Conservation (phyloP, 2,888 invertebrate genomes). For the Selenia dentaria region DNA sequence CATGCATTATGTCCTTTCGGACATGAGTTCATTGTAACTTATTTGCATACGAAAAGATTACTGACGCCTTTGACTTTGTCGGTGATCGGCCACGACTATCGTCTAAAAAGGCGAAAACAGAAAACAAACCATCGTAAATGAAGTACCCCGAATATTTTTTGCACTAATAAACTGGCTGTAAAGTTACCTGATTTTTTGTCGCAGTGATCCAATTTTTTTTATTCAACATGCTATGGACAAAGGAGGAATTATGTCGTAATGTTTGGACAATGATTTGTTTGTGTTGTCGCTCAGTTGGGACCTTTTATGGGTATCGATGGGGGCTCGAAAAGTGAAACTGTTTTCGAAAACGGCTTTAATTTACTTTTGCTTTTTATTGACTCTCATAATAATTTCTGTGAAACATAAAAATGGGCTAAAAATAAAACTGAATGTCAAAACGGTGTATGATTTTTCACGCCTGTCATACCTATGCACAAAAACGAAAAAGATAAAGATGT, state of each 20-base stretch:
- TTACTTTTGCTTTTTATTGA: constrained; percentile 42
- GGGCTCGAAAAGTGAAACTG: constrained; percentile 41
- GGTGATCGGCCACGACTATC: constrained; percentile 64
- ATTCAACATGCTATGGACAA: constrained; percentile 46
- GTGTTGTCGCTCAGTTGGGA: constrained; percentile 44
- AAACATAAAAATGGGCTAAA: constrained; percentile 13
- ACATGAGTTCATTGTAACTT: constrained; percentile 72
- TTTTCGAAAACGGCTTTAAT: constrained; percentile 35
- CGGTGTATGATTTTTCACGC: constrained; percentile 9
- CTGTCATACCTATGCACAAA: constrained; percentile 2
- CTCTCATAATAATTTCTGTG: constrained; percentile 15
- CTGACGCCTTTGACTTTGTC: constrained; percentile 64
- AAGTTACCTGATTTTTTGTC: constrained; percentile 54
- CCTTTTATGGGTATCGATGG: constrained; percentile 53
- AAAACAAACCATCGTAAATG: constrained; percentile 53
- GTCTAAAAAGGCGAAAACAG: constrained; percentile 63
- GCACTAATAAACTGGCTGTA: constrained; percentile 72
- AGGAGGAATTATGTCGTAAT: constrained; percentile 66
- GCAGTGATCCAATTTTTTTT: constrained; percentile 58
- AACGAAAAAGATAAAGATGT: no score
- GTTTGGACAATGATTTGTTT: constrained; percentile 65
- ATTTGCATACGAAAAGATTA: constrained; percentile 77
- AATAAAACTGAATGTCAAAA: constrained; percentile 10
- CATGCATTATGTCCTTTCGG: constrained; percentile 57
- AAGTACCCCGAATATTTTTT: constrained; percentile 68